These are phyloP conservation scores for Pogonocichla stellata DNA, from an alignment of 2,113 vertebrate species.

Conservation along the genomic window DNA sequence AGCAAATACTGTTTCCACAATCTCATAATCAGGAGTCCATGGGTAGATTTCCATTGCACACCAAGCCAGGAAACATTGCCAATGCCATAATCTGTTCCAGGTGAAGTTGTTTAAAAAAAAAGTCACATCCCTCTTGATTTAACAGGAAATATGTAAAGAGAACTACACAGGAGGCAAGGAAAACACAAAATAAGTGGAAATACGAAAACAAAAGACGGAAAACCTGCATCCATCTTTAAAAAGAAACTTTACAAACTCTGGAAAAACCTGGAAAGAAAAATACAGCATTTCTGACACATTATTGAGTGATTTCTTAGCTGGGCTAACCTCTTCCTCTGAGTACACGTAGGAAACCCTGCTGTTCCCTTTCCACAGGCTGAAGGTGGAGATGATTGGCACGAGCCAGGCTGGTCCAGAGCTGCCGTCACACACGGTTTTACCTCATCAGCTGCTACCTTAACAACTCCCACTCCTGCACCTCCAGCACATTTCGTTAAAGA, in stretches of 20 bases:
- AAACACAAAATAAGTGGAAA: background rate
- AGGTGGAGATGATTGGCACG: background rate
- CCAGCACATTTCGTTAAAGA: background rate
- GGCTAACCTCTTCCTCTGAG: background rate
- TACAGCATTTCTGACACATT: background rate
- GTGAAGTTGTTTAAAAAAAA: background rate
- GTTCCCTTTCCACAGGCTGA: background rate
- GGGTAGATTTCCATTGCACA: background rate
- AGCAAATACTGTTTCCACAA: background rate
- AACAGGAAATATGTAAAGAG: fast-evolving
- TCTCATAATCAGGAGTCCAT: background rate
- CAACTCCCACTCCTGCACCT: background rate
- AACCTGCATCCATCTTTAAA: background rate
- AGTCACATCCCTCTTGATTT: background rate
- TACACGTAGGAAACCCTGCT: background rate
- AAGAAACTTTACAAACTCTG: background rate
- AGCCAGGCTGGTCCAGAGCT: background rate
- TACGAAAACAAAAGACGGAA: background rate
- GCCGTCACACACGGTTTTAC: background rate
- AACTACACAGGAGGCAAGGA: background rate
- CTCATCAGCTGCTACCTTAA: background rate
- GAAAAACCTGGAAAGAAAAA: background rate
- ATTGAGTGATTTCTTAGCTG: background rate
- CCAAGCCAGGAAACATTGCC: background rate
- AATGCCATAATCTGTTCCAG: background rate